A percentile compares a stretch with the other conserved stretches of the same genome.
phyloP scores from a whole-genome alignment of 2,888 invertebrate species.

The Polyommatus iphigenia region DNA sequence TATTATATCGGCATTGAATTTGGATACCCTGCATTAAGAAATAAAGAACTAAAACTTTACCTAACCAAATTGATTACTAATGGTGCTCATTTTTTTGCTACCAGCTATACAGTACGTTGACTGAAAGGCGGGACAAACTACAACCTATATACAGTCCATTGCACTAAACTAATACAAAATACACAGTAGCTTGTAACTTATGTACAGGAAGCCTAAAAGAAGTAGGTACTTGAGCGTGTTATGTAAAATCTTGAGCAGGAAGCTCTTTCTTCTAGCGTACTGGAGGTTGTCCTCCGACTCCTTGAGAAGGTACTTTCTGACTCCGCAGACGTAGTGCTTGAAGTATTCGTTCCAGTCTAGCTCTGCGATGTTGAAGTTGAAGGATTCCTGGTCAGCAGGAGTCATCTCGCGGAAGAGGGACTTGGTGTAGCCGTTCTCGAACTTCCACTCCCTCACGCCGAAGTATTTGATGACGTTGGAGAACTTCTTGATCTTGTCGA shows the following conservation, averaged over 20 bases:
- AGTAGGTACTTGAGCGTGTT: constrained; percentile 38
- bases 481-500: constrained; percentile 87
- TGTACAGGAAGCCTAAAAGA: background rate
- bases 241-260: constrained; percentile 51
- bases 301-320: constrained; percentile 86
- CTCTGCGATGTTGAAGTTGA: constrained; percentile 83
- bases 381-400: constrained; percentile 79
- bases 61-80: background rate
- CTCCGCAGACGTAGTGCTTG: constrained; percentile 83
- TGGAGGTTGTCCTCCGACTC: constrained; percentile 86
- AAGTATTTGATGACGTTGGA: constrained; percentile 87
- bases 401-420: constrained; percentile 76
- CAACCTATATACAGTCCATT: background rate
- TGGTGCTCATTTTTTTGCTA: background rate
- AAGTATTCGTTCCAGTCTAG: constrained; percentile 87
- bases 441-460: constrained; percentile 85
- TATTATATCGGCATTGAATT: background rate
- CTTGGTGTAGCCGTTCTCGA: constrained; percentile 81
- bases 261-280: constrained; percentile 72
- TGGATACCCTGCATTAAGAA: background rate
- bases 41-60: too few species aligned
- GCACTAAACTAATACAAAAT: background rate
- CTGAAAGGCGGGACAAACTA: background rate
- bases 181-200: constrained; percentile 3
- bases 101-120: background rate